These are phyloP conservation scores for Drosophila paucipuncta DNA, from an alignment of 2,888 invertebrate species.

Conservation along the genomic window DNA sequence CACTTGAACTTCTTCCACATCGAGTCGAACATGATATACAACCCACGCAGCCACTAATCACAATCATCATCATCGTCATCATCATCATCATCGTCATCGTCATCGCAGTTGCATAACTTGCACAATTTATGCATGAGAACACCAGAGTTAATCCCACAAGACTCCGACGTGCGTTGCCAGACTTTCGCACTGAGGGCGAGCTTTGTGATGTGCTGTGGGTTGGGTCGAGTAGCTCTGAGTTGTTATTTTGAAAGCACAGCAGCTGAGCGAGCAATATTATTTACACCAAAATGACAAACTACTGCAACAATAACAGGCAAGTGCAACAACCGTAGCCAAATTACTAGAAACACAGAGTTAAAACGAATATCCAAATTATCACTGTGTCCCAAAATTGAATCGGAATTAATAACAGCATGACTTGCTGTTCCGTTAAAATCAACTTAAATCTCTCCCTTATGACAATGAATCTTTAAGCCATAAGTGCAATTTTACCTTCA, in stretches of 20 bases:
- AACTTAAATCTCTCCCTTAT: slow-evolving; percentile 7
- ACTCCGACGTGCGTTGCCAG: slow-evolving; percentile 60
- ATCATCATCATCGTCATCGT: slow-evolving; percentile 14
- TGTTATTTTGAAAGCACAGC: slow-evolving; percentile 44
- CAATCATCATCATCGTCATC: neutral
- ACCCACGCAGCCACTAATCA: slow-evolving; percentile 15
- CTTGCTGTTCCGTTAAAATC: neutral
- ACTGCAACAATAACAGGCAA: slow-evolving; percentile 25
- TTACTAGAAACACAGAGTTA: slow-evolving; percentile 5
- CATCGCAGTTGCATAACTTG: slow-evolving; percentile 57
- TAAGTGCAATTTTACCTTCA: slow-evolving; percentile 17
- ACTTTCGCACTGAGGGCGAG: slow-evolving; percentile 19
- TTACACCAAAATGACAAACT: slow-evolving; percentile 59
- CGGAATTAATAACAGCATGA: slow-evolving; percentile 12
- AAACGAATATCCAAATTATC: slow-evolving; percentile 12
- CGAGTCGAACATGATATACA: slow-evolving; percentile 1
- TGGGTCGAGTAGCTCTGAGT: slow-evolving; percentile 8
- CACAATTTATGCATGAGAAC: slow-evolving; percentile 74
- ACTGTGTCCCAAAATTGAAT: slow-evolving; percentile 5
- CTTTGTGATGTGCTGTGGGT: slow-evolving; percentile 1
- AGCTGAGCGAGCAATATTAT: slow-evolving; percentile 56
- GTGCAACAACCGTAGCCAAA: slow-evolving; percentile 9
- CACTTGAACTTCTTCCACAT: neutral
- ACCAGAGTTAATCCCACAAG: slow-evolving; percentile 67
- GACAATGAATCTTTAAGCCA: slow-evolving; percentile 18